Base-by-base conservation (phyloP, 2,888 invertebrate genomes). In the Pinctada fucata region DNA sequence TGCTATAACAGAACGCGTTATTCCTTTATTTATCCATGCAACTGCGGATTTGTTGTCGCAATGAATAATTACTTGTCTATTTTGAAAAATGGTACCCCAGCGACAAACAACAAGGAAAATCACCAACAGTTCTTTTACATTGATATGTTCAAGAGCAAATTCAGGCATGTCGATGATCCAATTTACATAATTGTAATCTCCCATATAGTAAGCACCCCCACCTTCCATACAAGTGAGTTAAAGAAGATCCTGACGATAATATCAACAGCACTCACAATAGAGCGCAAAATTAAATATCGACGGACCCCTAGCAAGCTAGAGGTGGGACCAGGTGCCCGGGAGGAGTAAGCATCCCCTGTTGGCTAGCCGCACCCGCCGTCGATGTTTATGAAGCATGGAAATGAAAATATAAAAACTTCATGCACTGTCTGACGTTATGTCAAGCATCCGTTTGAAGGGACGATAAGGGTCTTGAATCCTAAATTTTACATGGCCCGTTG, bases 141-240 rank as follows among this genome's bases (percentile, higher is more conserved):
- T 78, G 2, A 79, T 79, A 2, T 79, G 71, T 3, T 70, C 16
- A 10, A n/a, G 0, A 0, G 68, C 13, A 8, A 31, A 13, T 8
- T 31, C 13, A 3, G 74, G 75, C 47, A 74, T 50, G 16, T 78
- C 78, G 1, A 65, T 5, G 4, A 8, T 10, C 78, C 74, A 74
- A 47, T 78, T 78, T 50, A 65, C n/a, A 47, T 74, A 50, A 47
- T 75, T 75, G 65, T 71, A 79, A 45, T 75, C 79, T 8, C 75
- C 70, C n/a, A 71, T 63, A 49, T 71, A 79, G 16, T 75, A 70
- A 2, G 71, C 79, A 3, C 75, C 58, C 8, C 52, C 79, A 45
- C 58, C 79, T 16, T 52, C 58, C 3, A 64, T 48, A 13, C 63
- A 70, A 16, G 69, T 64, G n/a, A n/a, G n/a, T n/a, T n/a, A n/a